These are phyloP conservation scores for Peucedramus taeniatus DNA, from an alignment of 2,113 vertebrate genomes.

Conservation along the genomic window DNA sequence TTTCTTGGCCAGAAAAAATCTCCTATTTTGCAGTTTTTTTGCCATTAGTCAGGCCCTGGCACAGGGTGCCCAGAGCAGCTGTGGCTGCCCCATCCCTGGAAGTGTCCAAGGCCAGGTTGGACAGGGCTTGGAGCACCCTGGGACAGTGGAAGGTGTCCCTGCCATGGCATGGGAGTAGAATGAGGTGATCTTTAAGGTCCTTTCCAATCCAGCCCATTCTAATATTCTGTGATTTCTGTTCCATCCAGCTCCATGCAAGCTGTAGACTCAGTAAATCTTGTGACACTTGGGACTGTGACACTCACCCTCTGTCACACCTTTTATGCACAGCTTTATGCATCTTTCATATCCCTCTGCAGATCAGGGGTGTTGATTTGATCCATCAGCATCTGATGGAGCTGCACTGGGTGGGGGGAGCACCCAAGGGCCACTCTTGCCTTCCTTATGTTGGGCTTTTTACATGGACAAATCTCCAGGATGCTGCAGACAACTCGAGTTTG, in stretches of 20 bases:
- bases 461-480: not conserved
- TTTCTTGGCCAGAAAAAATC: not conserved
- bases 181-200: not conserved
- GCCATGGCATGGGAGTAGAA: not conserved
- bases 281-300: not conserved
- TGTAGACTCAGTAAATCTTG: not conserved
- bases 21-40: not conserved
- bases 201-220: not conserved
- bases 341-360: not conserved
- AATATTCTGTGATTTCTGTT: not conserved
- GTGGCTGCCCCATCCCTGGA: not conserved
- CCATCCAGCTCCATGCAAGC: not conserved
- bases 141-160: not conserved
- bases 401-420: not conserved
- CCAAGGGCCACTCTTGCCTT: not conserved
- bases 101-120: not conserved
- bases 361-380: not conserved
- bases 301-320: not conserved
- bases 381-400: not conserved
- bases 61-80: not conserved
- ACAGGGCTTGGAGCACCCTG: rapidly evolving
- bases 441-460: not conserved
- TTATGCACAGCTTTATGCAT: not conserved
- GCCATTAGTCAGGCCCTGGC: not conserved
- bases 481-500: not conserved